Evolutionary conservation across 1,140 invertebrate genomes (phyloP).

Genomic region (Popillia japonica): DNA sequence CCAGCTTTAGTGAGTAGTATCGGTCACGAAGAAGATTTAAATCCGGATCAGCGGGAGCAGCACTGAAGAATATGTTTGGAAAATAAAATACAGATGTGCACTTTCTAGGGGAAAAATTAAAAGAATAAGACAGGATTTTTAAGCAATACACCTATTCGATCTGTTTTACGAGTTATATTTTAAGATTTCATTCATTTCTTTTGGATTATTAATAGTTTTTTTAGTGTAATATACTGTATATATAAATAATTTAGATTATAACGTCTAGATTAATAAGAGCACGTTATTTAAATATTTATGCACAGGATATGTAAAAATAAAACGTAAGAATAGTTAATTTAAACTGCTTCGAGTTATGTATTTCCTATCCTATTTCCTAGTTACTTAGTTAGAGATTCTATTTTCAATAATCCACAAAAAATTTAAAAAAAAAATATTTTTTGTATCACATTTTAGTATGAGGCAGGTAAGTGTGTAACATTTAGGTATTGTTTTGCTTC

Average conservation of each 20-base stretch:
- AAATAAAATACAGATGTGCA: no score
- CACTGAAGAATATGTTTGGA: constrained; percentile 25
- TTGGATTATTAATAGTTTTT: constrained; percentile 18
- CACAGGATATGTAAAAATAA: constrained; percentile 34
- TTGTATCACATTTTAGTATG: no score
- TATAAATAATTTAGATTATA: constrained; percentile 29
- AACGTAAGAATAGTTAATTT: neutral
- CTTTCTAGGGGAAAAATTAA: constrained; percentile 12
- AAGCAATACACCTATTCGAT: constrained; percentile 4
- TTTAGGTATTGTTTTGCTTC: no score
- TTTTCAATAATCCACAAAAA: no score
- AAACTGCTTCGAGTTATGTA: neutral
- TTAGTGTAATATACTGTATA: constrained; percentile 37
- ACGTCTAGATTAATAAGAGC: constrained; percentile 7
- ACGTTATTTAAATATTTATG: constrained; percentile 38
- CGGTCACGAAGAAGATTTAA: constrained; percentile 41
- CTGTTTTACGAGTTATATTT: constrained; percentile 11
- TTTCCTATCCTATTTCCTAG: no score
- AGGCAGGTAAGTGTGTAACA: no score
- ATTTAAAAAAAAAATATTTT: no score
- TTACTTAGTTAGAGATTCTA: no score
- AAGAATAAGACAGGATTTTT: neutral
- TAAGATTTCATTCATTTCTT: constrained; percentile 35
- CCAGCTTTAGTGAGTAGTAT: constrained; percentile 52
- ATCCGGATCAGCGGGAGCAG: constrained; percentile 27